Percentiles rank a stretch among this genome's conserved stretches.
These are phyloP conservation scores for Recurvirostra avosetta DNA, from an alignment of 2,113 vertebrate species.

Conservation along the genomic window DNA sequence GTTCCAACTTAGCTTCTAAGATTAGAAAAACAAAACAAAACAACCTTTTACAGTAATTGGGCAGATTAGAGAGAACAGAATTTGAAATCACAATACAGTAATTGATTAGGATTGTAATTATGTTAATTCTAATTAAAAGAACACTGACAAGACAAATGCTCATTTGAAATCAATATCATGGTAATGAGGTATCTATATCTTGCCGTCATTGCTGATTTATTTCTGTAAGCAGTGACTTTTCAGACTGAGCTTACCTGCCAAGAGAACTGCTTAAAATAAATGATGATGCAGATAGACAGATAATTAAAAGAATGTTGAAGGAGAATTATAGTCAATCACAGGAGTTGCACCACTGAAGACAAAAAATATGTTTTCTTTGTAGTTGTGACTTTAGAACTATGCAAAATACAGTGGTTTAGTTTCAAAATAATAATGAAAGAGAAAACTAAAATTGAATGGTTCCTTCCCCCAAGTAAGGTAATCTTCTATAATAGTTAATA, in stretches of 20 bases:
- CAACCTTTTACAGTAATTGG: background rate
- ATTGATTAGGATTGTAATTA: conserved; percentile 20
- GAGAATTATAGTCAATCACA: background rate
- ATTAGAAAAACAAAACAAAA: background rate
- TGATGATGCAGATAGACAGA: background rate
- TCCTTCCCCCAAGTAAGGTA: background rate
- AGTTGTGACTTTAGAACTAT: background rate
- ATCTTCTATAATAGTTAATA: background rate
- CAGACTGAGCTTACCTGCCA: background rate
- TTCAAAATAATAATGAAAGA: background rate
- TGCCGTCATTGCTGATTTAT: conserved; percentile 6
- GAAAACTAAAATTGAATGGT: background rate
- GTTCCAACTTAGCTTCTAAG: background rate
- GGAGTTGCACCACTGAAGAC: background rate
- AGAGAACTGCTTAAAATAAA: conserved; percentile 4
- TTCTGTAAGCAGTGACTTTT: background rate
- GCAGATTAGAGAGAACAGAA: background rate
- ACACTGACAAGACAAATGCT: conserved; percentile 16
- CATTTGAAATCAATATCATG: conserved; percentile 37
- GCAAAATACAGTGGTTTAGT: background rate
- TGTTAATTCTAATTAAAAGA: conserved; percentile 45
- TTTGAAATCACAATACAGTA: background rate
- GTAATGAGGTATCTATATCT: background rate
- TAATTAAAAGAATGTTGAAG: background rate
- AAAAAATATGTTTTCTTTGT: background rate